These are phyloP conservation scores for Drosophila lacertosa DNA, from an alignment of 1,140 invertebrate genomes.

Conservation along the genomic window DNA sequence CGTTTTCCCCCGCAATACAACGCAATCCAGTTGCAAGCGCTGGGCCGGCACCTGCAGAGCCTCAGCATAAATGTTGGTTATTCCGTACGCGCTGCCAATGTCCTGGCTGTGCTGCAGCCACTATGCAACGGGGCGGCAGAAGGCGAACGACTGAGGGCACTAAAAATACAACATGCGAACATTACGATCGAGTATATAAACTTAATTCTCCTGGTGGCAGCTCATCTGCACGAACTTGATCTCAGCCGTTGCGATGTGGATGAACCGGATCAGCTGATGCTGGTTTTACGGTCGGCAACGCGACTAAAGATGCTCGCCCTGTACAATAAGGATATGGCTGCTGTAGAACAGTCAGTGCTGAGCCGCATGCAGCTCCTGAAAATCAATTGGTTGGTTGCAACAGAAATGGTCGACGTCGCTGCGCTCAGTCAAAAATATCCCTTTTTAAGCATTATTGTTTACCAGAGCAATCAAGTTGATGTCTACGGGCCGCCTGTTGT, in stretches of 20 bases:
- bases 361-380: constrained; percentile 1
- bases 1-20: constrained; percentile 39
- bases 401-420: constrained; percentile 14
- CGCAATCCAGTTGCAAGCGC: constrained; percentile 8
- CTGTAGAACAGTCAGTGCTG: background rate
- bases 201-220: constrained; percentile 20
- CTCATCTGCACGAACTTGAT: constrained; percentile 45
- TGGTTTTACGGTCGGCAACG: constrained; percentile 38
- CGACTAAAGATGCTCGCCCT: constrained; percentile 38
- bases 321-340: constrained; percentile 16
- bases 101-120: constrained; percentile 23
- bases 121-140: constrained; percentile 47
- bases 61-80: constrained; percentile 61
- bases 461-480: constrained; percentile 10
- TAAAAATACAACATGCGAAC: constrained; percentile 51
- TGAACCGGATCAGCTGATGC: constrained; percentile 37
- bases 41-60: constrained; percentile 50
- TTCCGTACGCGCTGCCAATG: constrained; percentile 18
- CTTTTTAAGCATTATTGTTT: constrained; percentile 38
- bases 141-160: constrained; percentile 16
- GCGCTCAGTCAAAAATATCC: constrained; percentile 34
- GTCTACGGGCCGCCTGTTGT: constrained; percentile 30
- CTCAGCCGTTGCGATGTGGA: constrained; percentile 46
- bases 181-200: constrained; percentile 34
- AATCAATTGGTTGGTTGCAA: constrained; percentile 33